phyloP scores from a whole-genome alignment of 1,140 invertebrate genomes.

The Myzus persicae region DNA sequence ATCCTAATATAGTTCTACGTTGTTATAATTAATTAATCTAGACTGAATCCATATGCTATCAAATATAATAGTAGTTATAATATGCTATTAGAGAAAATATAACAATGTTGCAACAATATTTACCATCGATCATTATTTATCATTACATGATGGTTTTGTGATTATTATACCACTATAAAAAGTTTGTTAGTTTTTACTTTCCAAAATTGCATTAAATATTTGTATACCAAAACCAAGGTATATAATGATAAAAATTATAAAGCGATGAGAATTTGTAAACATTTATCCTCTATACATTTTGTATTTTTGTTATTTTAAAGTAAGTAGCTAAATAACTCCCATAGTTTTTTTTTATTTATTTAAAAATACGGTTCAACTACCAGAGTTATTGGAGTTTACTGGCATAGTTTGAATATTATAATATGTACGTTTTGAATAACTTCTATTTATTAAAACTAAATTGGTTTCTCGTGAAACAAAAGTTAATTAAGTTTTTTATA shows the following conservation, averaged over 20 bases:
- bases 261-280: not conserved
- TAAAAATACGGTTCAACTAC: no score
- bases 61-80: not conserved
- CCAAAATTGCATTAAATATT: no score
- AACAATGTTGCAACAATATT: no score
- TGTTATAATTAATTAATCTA: not conserved
- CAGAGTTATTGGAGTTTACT: no score
- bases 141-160: not conserved
- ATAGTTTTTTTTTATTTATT: no score
- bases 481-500: not conserved
- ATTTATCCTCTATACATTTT: not conserved
- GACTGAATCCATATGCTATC: not conserved
- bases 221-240: no score
- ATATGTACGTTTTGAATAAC: not conserved
- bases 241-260: no score
- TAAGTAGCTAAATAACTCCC: not conserved
- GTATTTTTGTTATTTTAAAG: not conserved
- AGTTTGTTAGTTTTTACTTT: no score
- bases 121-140: no score
- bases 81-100: not conserved
- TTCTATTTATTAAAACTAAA: not conserved
- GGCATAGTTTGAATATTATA: conserved; percentile 2
- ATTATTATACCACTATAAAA: no score
- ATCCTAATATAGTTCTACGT: not conserved
- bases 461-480: not conserved